phyloP scores from a whole-genome alignment of 2,888 invertebrate species.

The Chrysolina haemoptera region DNA sequence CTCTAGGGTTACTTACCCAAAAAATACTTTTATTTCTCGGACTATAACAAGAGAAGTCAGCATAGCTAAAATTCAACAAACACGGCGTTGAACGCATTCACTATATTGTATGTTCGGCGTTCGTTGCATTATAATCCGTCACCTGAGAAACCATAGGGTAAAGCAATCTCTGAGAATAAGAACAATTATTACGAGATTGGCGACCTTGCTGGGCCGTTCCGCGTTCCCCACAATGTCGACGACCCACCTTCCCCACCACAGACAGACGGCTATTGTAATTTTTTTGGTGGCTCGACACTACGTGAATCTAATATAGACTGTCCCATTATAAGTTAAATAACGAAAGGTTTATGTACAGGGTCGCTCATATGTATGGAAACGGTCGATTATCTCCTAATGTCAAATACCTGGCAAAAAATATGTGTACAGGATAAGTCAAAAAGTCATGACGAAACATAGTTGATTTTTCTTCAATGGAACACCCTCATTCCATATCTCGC shows the following conservation, averaged over 20 bases:
- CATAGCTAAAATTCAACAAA: no score
- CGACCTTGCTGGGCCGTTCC: slow-evolving; percentile 37
- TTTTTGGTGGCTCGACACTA: slow-evolving; percentile 30
- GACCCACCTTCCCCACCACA: slow-evolving; percentile 36
- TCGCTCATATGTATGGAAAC: no score
- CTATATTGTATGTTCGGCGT: not conserved
- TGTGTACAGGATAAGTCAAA: no score
- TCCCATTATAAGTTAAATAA: not conserved
- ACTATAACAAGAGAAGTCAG: no score
- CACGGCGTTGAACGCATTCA: not conserved
- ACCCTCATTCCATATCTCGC: no score
- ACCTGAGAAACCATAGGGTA: not conserved
- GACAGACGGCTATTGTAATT: slow-evolving; percentile 23
- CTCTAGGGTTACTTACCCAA: no score
- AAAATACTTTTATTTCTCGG: no score
- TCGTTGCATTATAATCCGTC: not conserved
- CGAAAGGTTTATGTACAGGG: no score
- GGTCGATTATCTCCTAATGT: no score
- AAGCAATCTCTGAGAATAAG: not conserved
- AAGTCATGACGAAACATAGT: no score
- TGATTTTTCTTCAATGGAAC: no score
- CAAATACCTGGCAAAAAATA: no score
- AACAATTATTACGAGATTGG: slow-evolving; percentile 32
- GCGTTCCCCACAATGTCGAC: slow-evolving; percentile 36
- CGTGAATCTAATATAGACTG: slow-evolving; percentile 33